Evolutionary conservation across 2,888 invertebrate species (phyloP).

Genomic region (Gnatocerus cornutus): DNA sequence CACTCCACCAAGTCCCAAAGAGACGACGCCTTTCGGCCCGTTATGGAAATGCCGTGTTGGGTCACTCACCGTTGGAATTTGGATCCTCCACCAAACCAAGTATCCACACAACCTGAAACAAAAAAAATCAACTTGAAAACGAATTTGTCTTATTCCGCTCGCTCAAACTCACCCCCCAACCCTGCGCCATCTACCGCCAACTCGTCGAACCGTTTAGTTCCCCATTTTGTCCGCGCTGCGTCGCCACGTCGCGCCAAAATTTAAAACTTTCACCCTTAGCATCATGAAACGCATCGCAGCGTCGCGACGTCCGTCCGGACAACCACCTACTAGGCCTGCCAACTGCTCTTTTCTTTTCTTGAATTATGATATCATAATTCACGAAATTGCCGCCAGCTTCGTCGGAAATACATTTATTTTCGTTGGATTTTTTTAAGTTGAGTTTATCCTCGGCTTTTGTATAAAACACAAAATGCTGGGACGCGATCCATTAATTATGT

Average conservation of each 20-base stretch:
- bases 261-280: conserved; percentile 17
- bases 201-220: conserved; percentile 38
- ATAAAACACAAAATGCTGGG: conserved; percentile 49
- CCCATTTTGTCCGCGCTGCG: conserved; percentile 48
- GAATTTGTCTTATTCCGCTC: neutral
- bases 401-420: conserved; percentile 68
- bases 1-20: conserved; percentile 51
- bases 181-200: conserved; percentile 49
- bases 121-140: neutral
- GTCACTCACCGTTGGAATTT: conserved; percentile 49
- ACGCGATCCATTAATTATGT: conserved; percentile 53
- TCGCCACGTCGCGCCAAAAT: conserved; percentile 51
- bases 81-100: conserved; percentile 26
- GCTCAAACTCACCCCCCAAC: conserved; percentile 47
- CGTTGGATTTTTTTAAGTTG: conserved; percentile 57
- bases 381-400: conserved; percentile 68
- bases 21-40: conserved; percentile 52
- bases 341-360: conserved; percentile 68
- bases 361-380: conserved; percentile 70
- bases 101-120: conserved; percentile 32
- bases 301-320: conserved; percentile 63
- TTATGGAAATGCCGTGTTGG: conserved; percentile 48
- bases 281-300: conserved; percentile 52
- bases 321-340: conserved; percentile 69
- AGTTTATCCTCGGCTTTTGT: conserved; percentile 51